Base-by-base conservation (phyloP, 2,888 invertebrate genomes). In the Cantharis lateralis region DNA sequence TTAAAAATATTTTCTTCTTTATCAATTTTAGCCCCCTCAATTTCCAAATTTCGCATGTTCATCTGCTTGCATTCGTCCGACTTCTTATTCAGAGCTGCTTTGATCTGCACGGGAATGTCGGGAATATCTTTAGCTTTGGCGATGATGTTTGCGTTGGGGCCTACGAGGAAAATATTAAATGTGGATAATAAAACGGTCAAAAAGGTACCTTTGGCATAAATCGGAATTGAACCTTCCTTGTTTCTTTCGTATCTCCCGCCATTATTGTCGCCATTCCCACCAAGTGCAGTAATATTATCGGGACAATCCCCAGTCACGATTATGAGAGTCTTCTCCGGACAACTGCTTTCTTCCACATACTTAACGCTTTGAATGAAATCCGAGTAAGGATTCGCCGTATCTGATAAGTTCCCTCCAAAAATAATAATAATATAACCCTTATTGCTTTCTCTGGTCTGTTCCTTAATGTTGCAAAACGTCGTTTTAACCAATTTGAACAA, bases 311-410 rank as follows among this genome's bases (percentile, higher is more conserved):
- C 75, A n/a, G 68, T 78, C 0, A 78, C 68, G n/a, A 75, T 62
- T 10, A 72, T 63, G 15, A 78, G 64, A 18, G 78, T 78, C 13
- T 63, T 18, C 13, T 66, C 18, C 0, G 32, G 13, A 28, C 75
- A 20, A 4, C 75, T 78, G 1, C 68, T 66, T 61, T 78, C 75
- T 5, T 48, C 32, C 4, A 71, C 73, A 26, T 72, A 63, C 13
- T 75, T 78, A 15, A 78, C 62, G 9, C 72, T 70, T 18, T 75
- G 75, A 10, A 72, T 26, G 3, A 78, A 32, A 68, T 78, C 78
- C 3, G 78, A 78, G 11, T 70, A 62, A 2, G 68, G 32, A 4
- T 75, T 24, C 1, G 62, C 15, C 13, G 75, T 62, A 11, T 72
- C 68, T 1, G 66, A 32, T 2, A 78, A 16, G 61, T 61, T 69